Percentiles rank a stretch among this genome's conserved stretches.
These are phyloP conservation scores for Amazonetta brasiliensis DNA, from an alignment of 2,797 vertebrate genomes.

Conservation along the genomic window DNA sequence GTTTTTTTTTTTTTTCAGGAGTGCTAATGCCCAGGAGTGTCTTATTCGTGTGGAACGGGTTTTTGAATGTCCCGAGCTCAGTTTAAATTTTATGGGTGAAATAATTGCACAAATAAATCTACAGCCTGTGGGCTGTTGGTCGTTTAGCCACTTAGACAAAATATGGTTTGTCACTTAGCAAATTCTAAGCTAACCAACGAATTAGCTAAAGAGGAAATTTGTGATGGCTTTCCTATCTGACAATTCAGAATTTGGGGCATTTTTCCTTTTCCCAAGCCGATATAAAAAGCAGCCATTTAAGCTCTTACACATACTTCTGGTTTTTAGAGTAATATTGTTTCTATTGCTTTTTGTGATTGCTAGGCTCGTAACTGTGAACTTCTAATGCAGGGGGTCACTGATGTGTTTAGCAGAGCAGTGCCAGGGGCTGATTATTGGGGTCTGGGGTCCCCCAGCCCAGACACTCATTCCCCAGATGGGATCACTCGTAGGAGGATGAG, in stretches of 20 bases:
- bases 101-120: neutral
- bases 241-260: fast-evolving
- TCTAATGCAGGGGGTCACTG: neutral
- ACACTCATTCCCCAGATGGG: neutral
- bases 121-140: neutral
- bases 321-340: neutral
- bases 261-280: fast-evolving
- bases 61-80: neutral
- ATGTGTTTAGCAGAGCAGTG: neutral
- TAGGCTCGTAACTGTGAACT: neutral
- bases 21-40: neutral
- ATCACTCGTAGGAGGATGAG: neutral
- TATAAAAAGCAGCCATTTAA: neutral
- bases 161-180: neutral
- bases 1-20: neutral
- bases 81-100: neutral
- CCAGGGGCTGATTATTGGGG: too few species aligned
- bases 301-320: fast-evolving
- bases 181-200: neutral
- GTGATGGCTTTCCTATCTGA: neutral
- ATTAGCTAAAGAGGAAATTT: neutral
- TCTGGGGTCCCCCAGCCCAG: neutral
- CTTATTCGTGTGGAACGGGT: neutral
- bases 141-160: neutral
- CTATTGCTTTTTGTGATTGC: neutral